A percentile compares a stretch with the other conserved stretches of the same genome.
Conservation (phyloP, 2,888 invertebrate genomes). For the Drosophila vallismaia region DNA sequence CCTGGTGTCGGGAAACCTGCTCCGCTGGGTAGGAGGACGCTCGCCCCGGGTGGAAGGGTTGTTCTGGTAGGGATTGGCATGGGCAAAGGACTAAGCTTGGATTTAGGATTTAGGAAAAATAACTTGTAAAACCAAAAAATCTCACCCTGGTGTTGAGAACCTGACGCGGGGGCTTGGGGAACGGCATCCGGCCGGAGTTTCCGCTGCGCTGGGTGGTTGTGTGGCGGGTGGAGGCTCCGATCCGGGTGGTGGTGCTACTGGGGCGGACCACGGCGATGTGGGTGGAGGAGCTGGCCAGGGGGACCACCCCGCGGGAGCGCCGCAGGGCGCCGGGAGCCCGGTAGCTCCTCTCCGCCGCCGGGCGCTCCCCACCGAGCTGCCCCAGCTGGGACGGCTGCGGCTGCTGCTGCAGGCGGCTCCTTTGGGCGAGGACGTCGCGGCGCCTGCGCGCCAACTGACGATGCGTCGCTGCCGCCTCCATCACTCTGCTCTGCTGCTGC, state of each 20-base stretch:
- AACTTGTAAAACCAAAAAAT: background rate
- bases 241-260: background rate
- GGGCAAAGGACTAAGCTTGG: background rate
- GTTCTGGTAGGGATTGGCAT: background rate
- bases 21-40: background rate
- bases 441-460: conserved; percentile 47
- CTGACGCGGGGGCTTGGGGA: background rate
- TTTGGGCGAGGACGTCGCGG: conserved; percentile 13
- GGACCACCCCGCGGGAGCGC: background rate
- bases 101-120: background rate
- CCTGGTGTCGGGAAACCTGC: background rate
- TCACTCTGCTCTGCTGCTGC: conserved; percentile 10
- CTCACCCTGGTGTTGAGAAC: background rate
- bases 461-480: conserved; percentile 16
- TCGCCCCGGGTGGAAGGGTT: background rate
- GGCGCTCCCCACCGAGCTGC: background rate
- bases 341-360: background rate
- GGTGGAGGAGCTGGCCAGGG: background rate
- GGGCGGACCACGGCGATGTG: conserved; percentile 30
- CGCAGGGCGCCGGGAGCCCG: background rate
- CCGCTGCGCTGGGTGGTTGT: background rate
- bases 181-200: background rate
- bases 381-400: background rate
- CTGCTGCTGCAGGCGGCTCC: conserved; percentile 2
- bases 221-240: background rate